phyloP scores from a whole-genome alignment of 2,888 invertebrate genomes.

The Uropetala carovei region DNA sequence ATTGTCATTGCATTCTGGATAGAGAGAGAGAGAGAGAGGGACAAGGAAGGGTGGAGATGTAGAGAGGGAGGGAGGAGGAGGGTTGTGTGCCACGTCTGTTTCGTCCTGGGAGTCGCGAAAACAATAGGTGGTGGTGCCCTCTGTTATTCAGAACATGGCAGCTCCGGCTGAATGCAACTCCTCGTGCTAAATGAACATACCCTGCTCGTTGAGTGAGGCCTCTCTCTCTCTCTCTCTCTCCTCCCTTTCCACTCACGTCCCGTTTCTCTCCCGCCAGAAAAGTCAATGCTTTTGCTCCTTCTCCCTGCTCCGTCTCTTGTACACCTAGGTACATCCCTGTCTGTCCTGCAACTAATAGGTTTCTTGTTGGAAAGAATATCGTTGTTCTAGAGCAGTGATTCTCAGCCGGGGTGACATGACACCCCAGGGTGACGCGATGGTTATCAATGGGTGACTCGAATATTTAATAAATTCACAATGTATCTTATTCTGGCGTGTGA shows the following conservation, averaged over 20 bases:
- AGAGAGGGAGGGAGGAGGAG: not conserved
- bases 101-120: conserved; percentile 4
- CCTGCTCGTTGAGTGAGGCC: not conserved
- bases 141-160: conserved; percentile 16
- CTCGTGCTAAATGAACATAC: conserved; percentile 22
- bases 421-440: no score
- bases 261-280: not conserved
- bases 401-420: no score
- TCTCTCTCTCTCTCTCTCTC: not conserved
- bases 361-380: no score
- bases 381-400: no score
- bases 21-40: not conserved
- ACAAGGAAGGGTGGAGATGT: not conserved
- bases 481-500: no score
- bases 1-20: conserved; percentile 32
- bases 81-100: not conserved
- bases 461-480: no score
- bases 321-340: not conserved
- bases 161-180: conserved; percentile 5
- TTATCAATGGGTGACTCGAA: no score
- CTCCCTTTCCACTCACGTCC: not conserved
- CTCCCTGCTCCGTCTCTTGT: no score
- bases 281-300: not conserved
- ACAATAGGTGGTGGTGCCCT: conserved; percentile 19
- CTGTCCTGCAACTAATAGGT: not conserved